These are phyloP conservation scores for Nothoprocta pentlandii DNA, from an alignment of 2,113 vertebrate species.

Conservation along the genomic window DNA sequence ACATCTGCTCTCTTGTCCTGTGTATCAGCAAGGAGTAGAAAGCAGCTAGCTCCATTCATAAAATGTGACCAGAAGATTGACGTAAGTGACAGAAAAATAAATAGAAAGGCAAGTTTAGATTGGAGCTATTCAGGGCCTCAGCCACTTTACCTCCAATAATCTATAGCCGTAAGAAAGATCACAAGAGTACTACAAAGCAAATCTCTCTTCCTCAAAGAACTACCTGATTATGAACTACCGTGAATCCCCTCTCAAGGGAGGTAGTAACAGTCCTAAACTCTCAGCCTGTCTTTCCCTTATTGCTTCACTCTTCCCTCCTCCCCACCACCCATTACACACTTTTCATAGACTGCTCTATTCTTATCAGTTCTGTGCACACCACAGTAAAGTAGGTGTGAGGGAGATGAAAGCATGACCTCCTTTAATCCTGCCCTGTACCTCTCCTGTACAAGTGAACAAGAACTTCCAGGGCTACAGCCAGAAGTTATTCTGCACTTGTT, in stretches of 20 bases:
- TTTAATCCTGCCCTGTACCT: neutral
- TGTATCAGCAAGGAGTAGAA: conserved; percentile 40
- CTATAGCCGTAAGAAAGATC: neutral
- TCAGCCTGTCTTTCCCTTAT: neutral
- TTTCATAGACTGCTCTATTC: neutral
- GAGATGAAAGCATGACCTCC: conserved; percentile 8
- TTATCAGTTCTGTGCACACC: conserved; percentile 10
- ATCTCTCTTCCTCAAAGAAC: neutral
- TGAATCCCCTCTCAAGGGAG: neutral
- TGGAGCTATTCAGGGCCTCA: neutral
- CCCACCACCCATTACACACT: neutral
- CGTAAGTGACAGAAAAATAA: neutral
- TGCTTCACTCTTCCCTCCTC: neutral
- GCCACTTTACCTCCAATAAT: neutral
- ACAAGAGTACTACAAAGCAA: neutral
- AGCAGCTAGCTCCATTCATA: conserved; percentile 30
- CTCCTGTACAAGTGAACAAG: neutral
- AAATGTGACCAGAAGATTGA: neutral
- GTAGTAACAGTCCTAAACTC: neutral
- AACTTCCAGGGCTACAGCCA: neutral
- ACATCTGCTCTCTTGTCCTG: conserved; percentile 62
- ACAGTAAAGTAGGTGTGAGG: neutral
- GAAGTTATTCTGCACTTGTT: neutral
- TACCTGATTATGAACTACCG: neutral
- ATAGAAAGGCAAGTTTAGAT: neutral